These are phyloP conservation scores for Zootoca vivipara DNA, from an alignment of 2,113 vertebrate species.

Conservation along the genomic window DNA sequence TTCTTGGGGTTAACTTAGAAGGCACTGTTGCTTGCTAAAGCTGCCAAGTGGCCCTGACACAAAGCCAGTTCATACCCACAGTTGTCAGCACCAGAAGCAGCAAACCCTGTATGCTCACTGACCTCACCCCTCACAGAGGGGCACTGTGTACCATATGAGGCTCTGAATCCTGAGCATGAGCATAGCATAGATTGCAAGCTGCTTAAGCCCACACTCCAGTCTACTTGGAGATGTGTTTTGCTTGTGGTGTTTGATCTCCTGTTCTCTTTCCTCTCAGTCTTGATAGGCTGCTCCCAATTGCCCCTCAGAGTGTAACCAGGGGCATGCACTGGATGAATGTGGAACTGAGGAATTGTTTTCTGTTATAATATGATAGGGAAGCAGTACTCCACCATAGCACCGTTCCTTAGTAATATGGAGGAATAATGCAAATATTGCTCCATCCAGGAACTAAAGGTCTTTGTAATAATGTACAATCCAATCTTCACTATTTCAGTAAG, in stretches of 20 bases:
- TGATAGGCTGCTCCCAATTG: neutral
- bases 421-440: neutral
- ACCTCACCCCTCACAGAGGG: neutral
- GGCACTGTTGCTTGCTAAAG: neutral
- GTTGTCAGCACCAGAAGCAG: neutral
- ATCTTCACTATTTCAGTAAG: neutral
- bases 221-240: constrained; percentile 30
- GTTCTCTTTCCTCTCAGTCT: neutral
- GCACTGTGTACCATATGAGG: neutral
- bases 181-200: constrained; percentile 21
- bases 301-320: constrained; percentile 20
- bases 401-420: neutral
- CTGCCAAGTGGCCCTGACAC: neutral
- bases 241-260: neutral
- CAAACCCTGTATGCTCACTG: neutral
- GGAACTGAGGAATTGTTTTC: neutral
- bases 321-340: neutral
- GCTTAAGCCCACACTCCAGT: constrained; percentile 9
- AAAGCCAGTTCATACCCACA: neutral
- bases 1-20: constrained; percentile 36
- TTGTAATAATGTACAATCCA: constrained; percentile 22
- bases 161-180: neutral
- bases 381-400: neutral
- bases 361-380: neutral
- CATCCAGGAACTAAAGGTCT: neutral